phyloP scores from a whole-genome alignment of 2,113 vertebrate species.

The Urocolius indicus region DNA sequence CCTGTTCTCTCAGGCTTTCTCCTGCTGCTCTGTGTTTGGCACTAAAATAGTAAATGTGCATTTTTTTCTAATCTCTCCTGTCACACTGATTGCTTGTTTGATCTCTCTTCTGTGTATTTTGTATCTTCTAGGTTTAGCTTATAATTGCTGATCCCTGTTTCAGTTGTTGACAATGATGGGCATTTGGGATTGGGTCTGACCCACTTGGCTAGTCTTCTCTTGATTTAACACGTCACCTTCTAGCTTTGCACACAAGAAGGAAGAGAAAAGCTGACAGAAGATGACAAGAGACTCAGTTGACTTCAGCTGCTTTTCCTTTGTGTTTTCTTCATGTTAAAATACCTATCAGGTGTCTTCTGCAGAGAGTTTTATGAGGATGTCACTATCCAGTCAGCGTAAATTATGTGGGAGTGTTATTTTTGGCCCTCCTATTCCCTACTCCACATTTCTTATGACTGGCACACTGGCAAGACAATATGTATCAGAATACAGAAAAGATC shows the following conservation, averaged over 20 bases:
- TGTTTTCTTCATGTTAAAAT: not conserved
- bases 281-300: not conserved
- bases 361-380: not conserved
- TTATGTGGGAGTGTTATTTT: not conserved
- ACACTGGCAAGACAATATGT: not conserved
- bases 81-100: not conserved
- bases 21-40: not conserved
- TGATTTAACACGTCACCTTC: rapidly evolving
- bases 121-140: not conserved
- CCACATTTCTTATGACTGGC: not conserved
- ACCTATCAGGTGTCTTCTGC: not conserved
- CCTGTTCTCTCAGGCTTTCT: not conserved
- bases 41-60: not conserved
- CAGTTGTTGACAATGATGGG: not conserved
- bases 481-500: not conserved
- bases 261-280: not conserved
- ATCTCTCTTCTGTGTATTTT: not conserved
- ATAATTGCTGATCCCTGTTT: not conserved
- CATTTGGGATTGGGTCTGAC: not conserved
- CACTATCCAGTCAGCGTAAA: not conserved
- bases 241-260: not conserved
- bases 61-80: not conserved
- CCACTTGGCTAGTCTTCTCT: not conserved
- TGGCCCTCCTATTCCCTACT: not conserved
- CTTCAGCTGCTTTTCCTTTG: not conserved